A percentile compares a stretch with the other conserved stretches of the same genome.
Conservation (phyloP, 2,797 vertebrate genomes). For the Hoplostethus mediterraneus region DNA sequence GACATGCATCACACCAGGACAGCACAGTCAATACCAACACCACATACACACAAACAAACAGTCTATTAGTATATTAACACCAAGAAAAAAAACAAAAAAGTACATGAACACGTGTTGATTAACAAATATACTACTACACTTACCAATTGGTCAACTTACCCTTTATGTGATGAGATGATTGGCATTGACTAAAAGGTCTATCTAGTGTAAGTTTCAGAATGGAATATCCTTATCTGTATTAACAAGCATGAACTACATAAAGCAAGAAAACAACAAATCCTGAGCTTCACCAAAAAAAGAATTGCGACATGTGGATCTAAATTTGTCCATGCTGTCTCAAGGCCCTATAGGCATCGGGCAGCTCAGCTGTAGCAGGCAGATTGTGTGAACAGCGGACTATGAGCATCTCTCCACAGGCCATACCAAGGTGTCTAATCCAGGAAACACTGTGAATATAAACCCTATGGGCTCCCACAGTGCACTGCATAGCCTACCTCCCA, state of each 20-base stretch:
- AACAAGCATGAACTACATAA: conserved; percentile 4
- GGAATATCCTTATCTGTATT: background rate
- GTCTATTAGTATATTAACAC: conserved; percentile 19
- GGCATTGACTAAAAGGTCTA: too few species aligned
- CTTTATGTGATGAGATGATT: too few species aligned
- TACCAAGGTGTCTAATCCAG: conserved; percentile 85
- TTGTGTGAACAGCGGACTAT: conserved; percentile 81
- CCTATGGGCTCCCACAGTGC: conserved; percentile 75
- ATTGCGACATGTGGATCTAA: conserved; percentile 76
- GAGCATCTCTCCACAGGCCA: conserved; percentile 84
- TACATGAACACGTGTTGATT: conserved; percentile 10
- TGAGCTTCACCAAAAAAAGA: conserved; percentile 45
- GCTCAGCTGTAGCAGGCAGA: conserved; percentile 82
- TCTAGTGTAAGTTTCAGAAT: background rate
- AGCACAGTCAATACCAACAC: conserved; percentile 17
- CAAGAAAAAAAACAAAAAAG: background rate
- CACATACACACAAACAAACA: conserved; percentile 1
- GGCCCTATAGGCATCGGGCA: conserved; percentile 83
- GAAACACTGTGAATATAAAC: conserved; percentile 83
- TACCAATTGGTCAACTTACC: too few species aligned
- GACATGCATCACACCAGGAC: conserved; percentile 29
- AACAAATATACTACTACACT: conserved; percentile 1
- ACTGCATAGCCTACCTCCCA: conserved; percentile 54
- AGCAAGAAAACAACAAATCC: conserved; percentile 28
- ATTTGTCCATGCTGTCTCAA: conserved; percentile 76